Evolutionary conservation across 2,888 invertebrate species (phyloP).

Genomic region (Oscheius onirici): DNA sequence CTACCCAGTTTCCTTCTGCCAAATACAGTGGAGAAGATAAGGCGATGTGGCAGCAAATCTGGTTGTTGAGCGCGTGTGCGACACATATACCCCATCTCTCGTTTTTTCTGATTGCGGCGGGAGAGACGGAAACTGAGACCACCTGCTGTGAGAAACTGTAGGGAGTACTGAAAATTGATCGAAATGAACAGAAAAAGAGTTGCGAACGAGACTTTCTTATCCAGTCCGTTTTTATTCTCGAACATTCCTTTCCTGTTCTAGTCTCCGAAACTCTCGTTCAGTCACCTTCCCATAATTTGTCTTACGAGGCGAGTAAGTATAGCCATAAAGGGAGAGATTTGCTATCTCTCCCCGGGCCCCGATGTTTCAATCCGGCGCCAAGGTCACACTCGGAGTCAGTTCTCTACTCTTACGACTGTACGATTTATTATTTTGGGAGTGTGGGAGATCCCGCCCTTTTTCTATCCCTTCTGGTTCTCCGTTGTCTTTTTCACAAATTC

Average conservation of each 20-base stretch:
- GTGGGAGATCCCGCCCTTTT: neutral
- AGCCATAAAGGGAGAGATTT: conserved; percentile 20
- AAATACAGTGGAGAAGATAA: conserved; percentile 10
- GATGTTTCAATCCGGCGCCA: conserved; percentile 32
- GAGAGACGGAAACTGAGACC: conserved; percentile 16
- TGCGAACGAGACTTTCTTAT: no score
- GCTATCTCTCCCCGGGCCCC: conserved; percentile 23
- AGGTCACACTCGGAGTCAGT: conserved; percentile 11
- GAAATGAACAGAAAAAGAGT: no score
- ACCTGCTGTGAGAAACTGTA: conserved; percentile 2
- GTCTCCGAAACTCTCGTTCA: no score
- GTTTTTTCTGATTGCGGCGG: neutral
- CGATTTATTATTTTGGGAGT: conserved; percentile 7
- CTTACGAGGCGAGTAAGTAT: neutral
- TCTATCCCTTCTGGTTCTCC: no score
- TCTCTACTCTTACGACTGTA: conserved; percentile 5
- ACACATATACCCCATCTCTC: neutral
- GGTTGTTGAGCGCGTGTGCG: neutral
- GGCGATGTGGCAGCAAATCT: conserved; percentile 20
- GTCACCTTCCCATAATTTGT: no score
- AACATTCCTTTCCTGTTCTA: no score
- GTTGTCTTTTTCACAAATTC: no score
- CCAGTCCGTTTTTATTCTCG: no score
- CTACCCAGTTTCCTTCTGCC: neutral
- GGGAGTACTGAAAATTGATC: neutral